Evolutionary conservation across 2,113 vertebrate genomes (phyloP).

Genomic region (Sphyrna mokarran): DNA sequence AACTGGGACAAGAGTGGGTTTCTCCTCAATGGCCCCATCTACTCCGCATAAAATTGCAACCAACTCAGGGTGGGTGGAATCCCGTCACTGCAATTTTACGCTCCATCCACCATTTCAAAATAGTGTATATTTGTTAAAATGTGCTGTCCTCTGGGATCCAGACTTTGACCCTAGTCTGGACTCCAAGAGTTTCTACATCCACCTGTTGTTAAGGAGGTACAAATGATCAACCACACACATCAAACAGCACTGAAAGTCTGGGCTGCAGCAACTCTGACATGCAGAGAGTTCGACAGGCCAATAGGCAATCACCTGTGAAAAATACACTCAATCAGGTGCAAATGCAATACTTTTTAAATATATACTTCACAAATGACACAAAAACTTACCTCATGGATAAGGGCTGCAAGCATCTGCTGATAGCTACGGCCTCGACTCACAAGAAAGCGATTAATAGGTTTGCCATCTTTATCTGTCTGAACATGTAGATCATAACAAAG

Average conservation of each 20-base stretch:
- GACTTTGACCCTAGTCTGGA: background rate
- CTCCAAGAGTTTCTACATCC: background rate
- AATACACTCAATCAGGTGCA: background rate
- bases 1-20: no score
- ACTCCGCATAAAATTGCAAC: no score
- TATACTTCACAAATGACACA: background rate
- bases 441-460: slow-evolving; percentile 72
- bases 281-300: background rate
- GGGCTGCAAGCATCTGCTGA: slow-evolving; percentile 75
- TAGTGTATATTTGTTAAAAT: background rate
- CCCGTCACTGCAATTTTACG: no score
- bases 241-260: background rate
- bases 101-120: no score
- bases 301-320: background rate
- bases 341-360: background rate
- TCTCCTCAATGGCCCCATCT: no score
- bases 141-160: background rate
- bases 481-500: slow-evolving; percentile 77
- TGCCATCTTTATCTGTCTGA: slow-evolving; percentile 76
- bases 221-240: background rate
- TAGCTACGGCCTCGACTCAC: slow-evolving; percentile 74
- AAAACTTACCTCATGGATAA: slow-evolving; percentile 76
- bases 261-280: background rate
- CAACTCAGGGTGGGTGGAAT: no score
- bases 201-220: background rate